phyloP scores from a whole-genome alignment of 1,140 invertebrate genomes.

The Drosophila sturtevanti region DNA sequence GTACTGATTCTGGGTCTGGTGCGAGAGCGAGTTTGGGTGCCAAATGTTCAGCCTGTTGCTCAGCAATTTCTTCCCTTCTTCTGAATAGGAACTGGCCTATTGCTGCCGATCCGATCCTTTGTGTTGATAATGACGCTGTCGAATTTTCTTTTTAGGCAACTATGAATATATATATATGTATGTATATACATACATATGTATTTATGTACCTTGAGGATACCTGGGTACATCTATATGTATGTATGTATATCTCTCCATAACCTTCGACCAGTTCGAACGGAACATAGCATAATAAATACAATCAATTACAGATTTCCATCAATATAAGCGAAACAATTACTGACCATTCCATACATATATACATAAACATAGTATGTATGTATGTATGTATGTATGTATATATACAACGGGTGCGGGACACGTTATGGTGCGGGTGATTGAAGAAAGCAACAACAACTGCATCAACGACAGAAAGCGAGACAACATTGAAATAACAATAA shows the following conservation, averaged over 20 bases:
- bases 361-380: background rate
- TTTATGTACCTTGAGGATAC: background rate
- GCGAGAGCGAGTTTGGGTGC: background rate
- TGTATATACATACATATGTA: background rate
- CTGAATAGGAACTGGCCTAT: background rate
- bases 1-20: background rate
- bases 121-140: constrained; percentile 15
- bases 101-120: constrained; percentile 15
- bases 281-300: constrained; percentile 3
- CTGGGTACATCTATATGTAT: background rate
- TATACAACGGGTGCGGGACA: background rate
- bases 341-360: constrained; percentile 5
- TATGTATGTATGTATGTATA: too few species aligned
- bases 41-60: constrained; percentile 10
- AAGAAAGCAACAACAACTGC: constrained; percentile 2
- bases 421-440: constrained; percentile 1
- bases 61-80: constrained; percentile 9
- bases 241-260: background rate
- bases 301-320: constrained; percentile 13
- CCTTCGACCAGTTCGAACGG: background rate
- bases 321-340: constrained; percentile 20
- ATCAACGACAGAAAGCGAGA: background rate
- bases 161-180: background rate
- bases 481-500: constrained; percentile 15
- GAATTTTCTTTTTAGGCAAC: background rate